phyloP scores from a whole-genome alignment of 2,113 vertebrate species.

The Stigmatopora argus region DNA sequence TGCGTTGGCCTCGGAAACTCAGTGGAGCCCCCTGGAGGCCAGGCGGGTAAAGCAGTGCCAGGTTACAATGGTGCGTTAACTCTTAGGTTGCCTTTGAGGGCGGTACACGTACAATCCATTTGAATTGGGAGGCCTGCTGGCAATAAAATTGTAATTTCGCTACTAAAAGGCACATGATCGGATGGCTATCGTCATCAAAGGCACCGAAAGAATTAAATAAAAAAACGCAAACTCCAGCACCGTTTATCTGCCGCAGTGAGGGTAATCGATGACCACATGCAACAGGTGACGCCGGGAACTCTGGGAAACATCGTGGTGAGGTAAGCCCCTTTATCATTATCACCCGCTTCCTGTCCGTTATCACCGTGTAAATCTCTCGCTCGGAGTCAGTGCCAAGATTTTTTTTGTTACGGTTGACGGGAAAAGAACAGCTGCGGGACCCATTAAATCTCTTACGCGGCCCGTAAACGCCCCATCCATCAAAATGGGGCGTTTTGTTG shows the following conservation, averaged over 20 bases:
- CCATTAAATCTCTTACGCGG: neutral
- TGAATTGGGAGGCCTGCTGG: no score
- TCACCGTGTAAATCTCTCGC: constrained; percentile 15
- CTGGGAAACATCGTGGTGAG: constrained; percentile 95
- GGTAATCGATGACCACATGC: constrained; percentile 83
- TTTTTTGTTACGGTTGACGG: neutral
- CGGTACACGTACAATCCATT: no score
- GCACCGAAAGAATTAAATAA: no score
- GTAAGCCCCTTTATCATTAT: constrained; percentile 68
- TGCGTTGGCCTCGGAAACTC: constrained; percentile 86
- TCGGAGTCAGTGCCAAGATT: neutral
- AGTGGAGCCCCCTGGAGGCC: constrained; percentile 82
- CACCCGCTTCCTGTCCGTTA: constrained; percentile 28
- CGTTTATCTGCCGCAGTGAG: constrained; percentile 71
- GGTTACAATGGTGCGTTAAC: constrained; percentile 85
- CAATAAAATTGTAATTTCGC: no score
- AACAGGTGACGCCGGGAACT: constrained; percentile 75
- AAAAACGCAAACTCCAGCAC: no score
- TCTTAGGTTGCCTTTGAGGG: no score
- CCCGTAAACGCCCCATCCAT: neutral
- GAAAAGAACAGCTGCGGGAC: neutral
- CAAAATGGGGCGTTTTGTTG: neutral
- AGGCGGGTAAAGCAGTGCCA: constrained; percentile 88
- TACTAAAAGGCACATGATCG: no score
- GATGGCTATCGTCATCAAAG: no score